These are phyloP conservation scores for Astyanax mexicanus DNA, from an alignment of 2,797 vertebrate genomes.

Conservation along the genomic window DNA sequence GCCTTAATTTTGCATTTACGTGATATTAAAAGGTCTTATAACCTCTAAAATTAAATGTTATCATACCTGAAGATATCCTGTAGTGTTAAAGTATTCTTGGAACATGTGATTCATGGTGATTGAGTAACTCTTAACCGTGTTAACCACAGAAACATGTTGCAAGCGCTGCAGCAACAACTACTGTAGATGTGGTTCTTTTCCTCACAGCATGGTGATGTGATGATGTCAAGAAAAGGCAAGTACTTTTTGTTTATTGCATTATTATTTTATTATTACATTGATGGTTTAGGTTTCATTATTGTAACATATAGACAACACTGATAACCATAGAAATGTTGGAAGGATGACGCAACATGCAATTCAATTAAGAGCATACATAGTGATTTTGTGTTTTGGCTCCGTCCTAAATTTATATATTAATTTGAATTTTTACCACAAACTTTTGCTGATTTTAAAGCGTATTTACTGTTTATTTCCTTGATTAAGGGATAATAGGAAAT, in stretches of 20 bases:
- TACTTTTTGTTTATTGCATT: not conserved
- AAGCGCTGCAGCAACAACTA: slow-evolving; percentile 4
- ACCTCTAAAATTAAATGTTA: no score
- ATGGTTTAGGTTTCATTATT: not conserved
- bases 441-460: no score
- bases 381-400: no score
- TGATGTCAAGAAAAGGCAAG: slow-evolving; percentile 11
- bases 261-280: not conserved
- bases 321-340: not conserved
- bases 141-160: slow-evolving; percentile 34
- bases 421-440: no score
- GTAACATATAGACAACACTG: not conserved
- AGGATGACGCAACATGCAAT: no score
- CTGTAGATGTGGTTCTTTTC: not conserved
- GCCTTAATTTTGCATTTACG: no score
- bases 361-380: no score
- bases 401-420: no score
- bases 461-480: no score
- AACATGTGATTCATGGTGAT: slow-evolving; percentile 32
- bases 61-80: no score
- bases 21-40: no score
- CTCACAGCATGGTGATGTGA: not conserved
- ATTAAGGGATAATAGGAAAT: no score
- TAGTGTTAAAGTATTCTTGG: slow-evolving; percentile 10
- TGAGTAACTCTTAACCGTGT: slow-evolving; percentile 35